A percentile compares a stretch with the other conserved stretches of the same genome.
phyloP scores from a whole-genome alignment of 2,888 invertebrate species.

The Philonicus albiceps region DNA sequence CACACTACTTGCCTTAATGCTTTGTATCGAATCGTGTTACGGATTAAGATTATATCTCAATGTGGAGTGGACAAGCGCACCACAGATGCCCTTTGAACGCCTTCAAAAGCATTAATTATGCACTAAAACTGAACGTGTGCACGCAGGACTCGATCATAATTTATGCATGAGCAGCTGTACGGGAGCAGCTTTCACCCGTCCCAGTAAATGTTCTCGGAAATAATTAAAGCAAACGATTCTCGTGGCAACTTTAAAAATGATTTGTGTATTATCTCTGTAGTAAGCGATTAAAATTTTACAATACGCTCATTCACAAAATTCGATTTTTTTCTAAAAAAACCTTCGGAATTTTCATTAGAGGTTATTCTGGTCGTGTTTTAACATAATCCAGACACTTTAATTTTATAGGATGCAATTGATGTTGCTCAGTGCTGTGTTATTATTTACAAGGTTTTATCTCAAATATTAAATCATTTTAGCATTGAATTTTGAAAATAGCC shows the following conservation, averaged over 20 bases:
- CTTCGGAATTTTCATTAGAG: not conserved
- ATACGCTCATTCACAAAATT: not conserved
- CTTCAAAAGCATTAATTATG: not conserved
- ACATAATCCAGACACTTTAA: not conserved
- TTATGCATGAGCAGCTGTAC: not conserved
- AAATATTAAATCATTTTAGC: not conserved
- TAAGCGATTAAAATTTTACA: not conserved
- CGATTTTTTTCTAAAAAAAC: not conserved
- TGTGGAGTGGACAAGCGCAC: not conserved
- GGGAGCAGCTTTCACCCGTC: not conserved
- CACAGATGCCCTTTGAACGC: not conserved
- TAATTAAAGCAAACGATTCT: not conserved
- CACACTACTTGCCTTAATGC: not conserved
- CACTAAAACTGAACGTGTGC: not conserved
- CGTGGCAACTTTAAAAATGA: not conserved
- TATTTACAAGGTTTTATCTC: not conserved
- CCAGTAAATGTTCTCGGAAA: not conserved
- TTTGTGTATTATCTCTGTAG: not conserved
- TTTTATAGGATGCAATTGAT: not conserved
- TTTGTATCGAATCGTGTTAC: not conserved
- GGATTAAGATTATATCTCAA: not conserved
- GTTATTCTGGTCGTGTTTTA: not conserved
- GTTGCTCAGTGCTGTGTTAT: not conserved
- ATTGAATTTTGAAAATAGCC: not conserved
- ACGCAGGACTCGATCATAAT: not conserved